phyloP scores from a whole-genome alignment of 2,888 invertebrate species.

The Cancer borealis region DNA sequence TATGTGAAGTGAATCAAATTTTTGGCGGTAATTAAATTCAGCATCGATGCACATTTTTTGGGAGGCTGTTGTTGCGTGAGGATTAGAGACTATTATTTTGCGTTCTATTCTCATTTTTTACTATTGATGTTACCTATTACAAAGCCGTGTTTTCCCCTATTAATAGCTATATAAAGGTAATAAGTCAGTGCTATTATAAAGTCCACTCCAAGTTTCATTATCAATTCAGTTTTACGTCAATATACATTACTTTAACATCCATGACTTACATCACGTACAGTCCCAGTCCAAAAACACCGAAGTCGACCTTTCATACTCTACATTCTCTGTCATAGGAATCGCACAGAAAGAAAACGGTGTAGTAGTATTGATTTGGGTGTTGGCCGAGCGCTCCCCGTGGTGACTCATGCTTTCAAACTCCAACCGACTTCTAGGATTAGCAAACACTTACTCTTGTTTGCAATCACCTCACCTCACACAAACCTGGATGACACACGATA shows the following conservation, averaged over 20 bases:
- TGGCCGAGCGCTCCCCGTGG: conserved; percentile 39
- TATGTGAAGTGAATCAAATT: neutral
- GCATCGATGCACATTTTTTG: neutral
- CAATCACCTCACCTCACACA: neutral
- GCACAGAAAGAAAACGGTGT: conserved; percentile 57
- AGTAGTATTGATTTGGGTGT: conserved; percentile 69
- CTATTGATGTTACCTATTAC: neutral
- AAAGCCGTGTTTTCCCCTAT: neutral
- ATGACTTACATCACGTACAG: neutral
- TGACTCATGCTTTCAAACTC: conserved; percentile 44
- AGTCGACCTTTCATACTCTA: neutral
- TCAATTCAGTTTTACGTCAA: too few species aligned
- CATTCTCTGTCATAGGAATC: conserved; percentile 40
- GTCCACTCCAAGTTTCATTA: neutral
- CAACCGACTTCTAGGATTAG: neutral
- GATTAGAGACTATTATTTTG: neutral
- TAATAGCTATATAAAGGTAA: neutral
- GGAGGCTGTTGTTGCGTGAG: neutral
- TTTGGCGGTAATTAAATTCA: neutral
- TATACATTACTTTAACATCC: too few species aligned
- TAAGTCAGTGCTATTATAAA: neutral
- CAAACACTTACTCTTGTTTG: neutral
- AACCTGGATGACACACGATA: neutral
- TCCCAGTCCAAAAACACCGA: neutral
- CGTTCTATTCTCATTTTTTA: neutral